phyloP scores from a whole-genome alignment of 2,888 invertebrate genomes.

The Piscicola geometra region DNA sequence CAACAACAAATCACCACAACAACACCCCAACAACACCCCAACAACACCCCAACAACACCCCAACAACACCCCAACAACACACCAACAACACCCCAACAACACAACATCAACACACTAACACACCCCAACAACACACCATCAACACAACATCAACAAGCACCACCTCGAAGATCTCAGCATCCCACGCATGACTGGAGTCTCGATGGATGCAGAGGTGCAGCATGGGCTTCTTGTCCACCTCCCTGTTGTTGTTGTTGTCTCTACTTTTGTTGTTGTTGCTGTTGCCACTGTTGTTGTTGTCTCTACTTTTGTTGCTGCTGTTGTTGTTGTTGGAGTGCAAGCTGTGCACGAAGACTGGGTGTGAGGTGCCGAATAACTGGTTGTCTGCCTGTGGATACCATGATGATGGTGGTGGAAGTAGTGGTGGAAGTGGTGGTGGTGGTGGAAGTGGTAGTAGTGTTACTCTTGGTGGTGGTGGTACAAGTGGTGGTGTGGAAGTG shows the following conservation, averaged over 20 bases:
- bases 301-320: too few relatives aligned
- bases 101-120: too few relatives aligned
- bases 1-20: too few relatives aligned
- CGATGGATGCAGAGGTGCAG: conserved; percentile 72
- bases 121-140: too few relatives aligned
- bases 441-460: not conserved
- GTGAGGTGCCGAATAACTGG: conserved; percentile 77
- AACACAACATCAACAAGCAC: too few relatives aligned
- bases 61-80: too few relatives aligned
- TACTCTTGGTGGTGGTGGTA: not conserved
- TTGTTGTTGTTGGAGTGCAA: too few relatives aligned
- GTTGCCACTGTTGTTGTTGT: too few relatives aligned
- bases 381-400: conserved; percentile 69
- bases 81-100: too few relatives aligned
- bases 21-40: too few relatives aligned
- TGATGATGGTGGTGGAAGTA: not conserved
- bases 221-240: conserved; percentile 61
- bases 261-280: too few relatives aligned
- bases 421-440: conserved; percentile 2
- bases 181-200: conserved; percentile 65
- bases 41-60: too few relatives aligned
- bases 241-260: conserved; percentile 31
- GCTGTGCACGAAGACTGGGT: conserved; percentile 71
- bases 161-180: conserved; percentile 80
- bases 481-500: not conserved